These are phyloP conservation scores for Alexandromys fortis DNA, from an alignment of 2,113 vertebrate species.

Conservation along the genomic window DNA sequence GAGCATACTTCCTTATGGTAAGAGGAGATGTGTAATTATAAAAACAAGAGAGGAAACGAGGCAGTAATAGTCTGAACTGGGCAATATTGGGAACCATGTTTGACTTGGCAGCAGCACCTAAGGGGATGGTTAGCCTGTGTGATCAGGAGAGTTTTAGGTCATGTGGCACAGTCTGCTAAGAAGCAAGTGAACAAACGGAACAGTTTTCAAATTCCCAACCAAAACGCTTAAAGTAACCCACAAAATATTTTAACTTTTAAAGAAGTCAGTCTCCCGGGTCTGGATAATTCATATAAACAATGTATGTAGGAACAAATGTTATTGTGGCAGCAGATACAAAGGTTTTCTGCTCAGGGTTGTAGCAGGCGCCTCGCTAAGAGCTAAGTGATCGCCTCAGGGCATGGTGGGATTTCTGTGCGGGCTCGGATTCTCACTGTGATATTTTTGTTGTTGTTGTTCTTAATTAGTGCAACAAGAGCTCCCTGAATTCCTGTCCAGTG, in stretches of 20 bases:
- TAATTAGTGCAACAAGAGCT: not conserved
- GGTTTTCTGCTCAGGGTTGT: not conserved
- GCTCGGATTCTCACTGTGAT: not conserved
- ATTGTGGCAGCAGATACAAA: constrained; percentile 17
- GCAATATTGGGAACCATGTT: not conserved
- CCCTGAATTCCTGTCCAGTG: not conserved
- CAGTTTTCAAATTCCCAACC: constrained; percentile 11
- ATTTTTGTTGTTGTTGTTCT: not conserved
- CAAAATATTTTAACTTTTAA: constrained; percentile 40
- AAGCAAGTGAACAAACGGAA: constrained; percentile 41
- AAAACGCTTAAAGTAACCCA: constrained; percentile 43
- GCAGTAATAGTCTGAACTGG: not conserved
- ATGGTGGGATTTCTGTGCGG: constrained; percentile 18
- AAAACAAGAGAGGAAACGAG: not conserved
- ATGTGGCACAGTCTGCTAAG: not conserved
- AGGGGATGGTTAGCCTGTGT: not conserved
- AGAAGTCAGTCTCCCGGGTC: constrained; percentile 28
- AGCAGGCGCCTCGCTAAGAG: not conserved
- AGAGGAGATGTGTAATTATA: constrained; percentile 3
- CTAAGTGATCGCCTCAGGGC: not conserved
- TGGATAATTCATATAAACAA: constrained; percentile 55
- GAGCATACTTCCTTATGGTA: constrained; percentile 7
- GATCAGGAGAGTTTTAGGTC: not conserved
- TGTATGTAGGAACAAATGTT: constrained; percentile 20
- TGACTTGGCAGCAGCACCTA: not conserved